phyloP scores from a whole-genome alignment of 2,888 invertebrate species.

The Caenorhabditis uteleia region DNA sequence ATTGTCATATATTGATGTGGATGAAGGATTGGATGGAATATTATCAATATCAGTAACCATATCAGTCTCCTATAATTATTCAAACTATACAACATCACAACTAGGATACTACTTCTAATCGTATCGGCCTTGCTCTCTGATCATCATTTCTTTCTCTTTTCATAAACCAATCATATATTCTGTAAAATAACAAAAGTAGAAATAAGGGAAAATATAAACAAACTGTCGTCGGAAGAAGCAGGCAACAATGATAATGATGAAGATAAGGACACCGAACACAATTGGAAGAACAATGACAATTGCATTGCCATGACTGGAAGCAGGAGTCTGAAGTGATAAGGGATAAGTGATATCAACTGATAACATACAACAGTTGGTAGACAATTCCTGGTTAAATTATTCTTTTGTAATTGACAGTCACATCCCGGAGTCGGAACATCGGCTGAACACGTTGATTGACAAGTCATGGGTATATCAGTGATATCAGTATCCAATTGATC shows the following conservation, averaged over 20 bases:
- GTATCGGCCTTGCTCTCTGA: too few species aligned
- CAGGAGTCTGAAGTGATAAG: constrained; percentile 8
- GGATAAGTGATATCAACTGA: too few species aligned
- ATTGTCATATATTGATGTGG: too few species aligned
- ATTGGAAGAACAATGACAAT: constrained; percentile 15
- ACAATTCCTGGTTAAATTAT: too few species aligned
- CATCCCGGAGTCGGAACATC: constrained; percentile 10
- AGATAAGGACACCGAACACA: constrained; percentile 19
- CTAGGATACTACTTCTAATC: too few species aligned
- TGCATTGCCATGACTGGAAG: constrained; percentile 4
- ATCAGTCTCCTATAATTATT: too few species aligned
- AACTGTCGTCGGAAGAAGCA: constrained; percentile 20
- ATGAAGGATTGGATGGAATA: too few species aligned
- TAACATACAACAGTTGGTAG: too few species aligned
- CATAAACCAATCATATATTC: constrained; percentile 24
- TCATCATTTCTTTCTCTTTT: constrained; percentile 17
- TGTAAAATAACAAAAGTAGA: too few species aligned
- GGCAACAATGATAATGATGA: constrained; percentile 7
- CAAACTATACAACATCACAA: too few species aligned
- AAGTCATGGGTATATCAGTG: constrained; percentile 17
- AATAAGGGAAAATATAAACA: too few species aligned
- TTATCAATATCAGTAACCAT: neutral
- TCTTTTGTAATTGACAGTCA: constrained; percentile 17
- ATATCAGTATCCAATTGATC: constrained; percentile 6
- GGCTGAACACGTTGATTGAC: constrained; percentile 28